Percentiles rank a stretch among this genome's conserved stretches.
Evolutionary conservation across 2,113 vertebrate genomes (phyloP).

Genomic region (Miniopterus natalensis): DNA sequence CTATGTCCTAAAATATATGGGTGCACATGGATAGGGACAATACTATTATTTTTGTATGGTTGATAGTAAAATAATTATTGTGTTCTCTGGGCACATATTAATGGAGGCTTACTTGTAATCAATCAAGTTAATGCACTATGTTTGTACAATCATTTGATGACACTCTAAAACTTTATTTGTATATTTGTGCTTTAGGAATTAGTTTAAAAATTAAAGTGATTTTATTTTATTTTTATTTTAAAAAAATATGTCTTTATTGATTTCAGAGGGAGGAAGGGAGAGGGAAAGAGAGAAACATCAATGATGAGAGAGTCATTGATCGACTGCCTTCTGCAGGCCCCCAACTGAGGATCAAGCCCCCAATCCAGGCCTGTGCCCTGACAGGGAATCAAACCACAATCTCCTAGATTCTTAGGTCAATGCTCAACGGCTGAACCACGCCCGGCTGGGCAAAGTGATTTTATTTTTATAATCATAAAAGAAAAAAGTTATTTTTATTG

Average conservation of each 20-base stretch:
- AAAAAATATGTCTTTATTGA: too few relatives aligned
- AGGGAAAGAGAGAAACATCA: too few relatives aligned
- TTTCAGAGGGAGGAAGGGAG: too few relatives aligned
- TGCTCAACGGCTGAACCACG: too few relatives aligned
- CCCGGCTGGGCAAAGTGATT: background rate
- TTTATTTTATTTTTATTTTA: conserved; percentile 58
- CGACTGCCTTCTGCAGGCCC: too few relatives aligned
- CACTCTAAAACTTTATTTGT: conserved; percentile 11
- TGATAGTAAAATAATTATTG: conserved; percentile 39
- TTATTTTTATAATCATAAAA: conserved; percentile 54
- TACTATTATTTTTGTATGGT: background rate
- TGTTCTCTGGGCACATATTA: conserved; percentile 49
- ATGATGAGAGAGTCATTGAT: too few relatives aligned
- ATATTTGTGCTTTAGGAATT: background rate
- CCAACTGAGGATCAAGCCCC: too few relatives aligned
- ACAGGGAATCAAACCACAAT: too few relatives aligned
- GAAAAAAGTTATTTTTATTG: background rate
- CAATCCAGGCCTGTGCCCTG: too few relatives aligned
- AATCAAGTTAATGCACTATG: conserved; percentile 8
- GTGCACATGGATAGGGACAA: background rate
- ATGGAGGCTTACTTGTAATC: background rate
- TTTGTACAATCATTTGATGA: background rate
- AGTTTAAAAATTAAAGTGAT: background rate
- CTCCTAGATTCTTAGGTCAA: too few relatives aligned
- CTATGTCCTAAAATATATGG: background rate